A percentile compares a stretch with the other conserved stretches of the same genome.
Conservation (phyloP, 1,140 invertebrate genomes). For the Drosophila littoralis region DNA sequence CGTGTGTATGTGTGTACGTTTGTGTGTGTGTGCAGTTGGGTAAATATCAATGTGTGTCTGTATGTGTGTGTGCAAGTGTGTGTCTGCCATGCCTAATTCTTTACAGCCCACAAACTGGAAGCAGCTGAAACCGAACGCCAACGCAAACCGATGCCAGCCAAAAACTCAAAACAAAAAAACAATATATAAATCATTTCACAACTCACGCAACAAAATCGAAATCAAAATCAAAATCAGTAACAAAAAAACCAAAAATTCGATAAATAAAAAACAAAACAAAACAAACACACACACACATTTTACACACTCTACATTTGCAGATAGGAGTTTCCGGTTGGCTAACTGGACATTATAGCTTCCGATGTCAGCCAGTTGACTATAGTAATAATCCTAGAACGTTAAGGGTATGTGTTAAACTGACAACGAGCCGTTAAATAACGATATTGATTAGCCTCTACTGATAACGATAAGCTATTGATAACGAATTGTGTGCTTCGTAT, state of each 20-base stretch:
- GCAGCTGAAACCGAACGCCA: slow-evolving; percentile 15
- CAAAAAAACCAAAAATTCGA: neutral
- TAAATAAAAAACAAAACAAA: neutral
- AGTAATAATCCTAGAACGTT: slow-evolving; percentile 94
- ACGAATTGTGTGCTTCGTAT: slow-evolving; percentile 11
- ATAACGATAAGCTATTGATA: slow-evolving; percentile 42
- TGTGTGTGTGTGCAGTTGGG: neutral
- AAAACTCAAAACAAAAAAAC: neutral
- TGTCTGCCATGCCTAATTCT: slow-evolving; percentile 28
- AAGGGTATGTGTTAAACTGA: slow-evolving; percentile 88
- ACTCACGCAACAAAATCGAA: slow-evolving; percentile 13
- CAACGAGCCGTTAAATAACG: slow-evolving; percentile 60
- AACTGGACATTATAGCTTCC: slow-evolving; percentile 95
- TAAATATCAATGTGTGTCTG: slow-evolving; percentile 1
- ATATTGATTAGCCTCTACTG: slow-evolving; percentile 48
- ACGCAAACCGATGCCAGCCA: slow-evolving; percentile 15
- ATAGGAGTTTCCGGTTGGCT: slow-evolving; percentile 93
- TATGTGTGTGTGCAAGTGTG: slow-evolving; percentile 17
- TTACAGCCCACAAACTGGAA: slow-evolving; percentile 34
- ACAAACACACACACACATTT: slow-evolving; percentile 50
- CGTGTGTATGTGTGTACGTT: slow-evolving; percentile 10
- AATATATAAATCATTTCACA: neutral
- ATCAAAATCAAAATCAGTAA: slow-evolving; percentile 13
- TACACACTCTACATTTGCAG: slow-evolving; percentile 88
- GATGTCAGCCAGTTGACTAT: slow-evolving; percentile 98